Base-by-base conservation (phyloP, 2,888 invertebrate species). In the Drosophila parthenogenetica region DNA sequence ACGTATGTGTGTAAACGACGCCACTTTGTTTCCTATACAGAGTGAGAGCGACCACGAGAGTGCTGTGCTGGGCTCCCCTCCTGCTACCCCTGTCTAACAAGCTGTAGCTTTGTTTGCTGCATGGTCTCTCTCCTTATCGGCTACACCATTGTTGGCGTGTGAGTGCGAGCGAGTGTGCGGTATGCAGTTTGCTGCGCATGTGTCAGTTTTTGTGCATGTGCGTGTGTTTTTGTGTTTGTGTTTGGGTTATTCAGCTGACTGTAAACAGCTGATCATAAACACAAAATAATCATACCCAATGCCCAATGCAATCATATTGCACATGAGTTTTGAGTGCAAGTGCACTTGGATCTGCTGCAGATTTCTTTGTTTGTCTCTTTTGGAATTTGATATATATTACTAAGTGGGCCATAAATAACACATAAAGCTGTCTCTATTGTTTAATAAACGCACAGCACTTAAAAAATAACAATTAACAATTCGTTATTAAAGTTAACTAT, bases 191-290 rank as follows among this genome's bases (percentile, higher is more conserved):
- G 19, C 13, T 59, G 69, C 79, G 76, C 79, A 69, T 74, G 74
- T 29, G 58, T 59, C 43, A 16, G 53, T 29, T 22, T n/a, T 14
- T 7, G 17, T 46, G 16, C 40, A 43, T 7, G 17, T 46, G 16
- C 40, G 46, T 22, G 22, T 22, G 22, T 5, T 5, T 39, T 32
- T 40, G 22, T 5, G 22, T 39, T 32, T 40, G 25, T 25, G 49
- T 45, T 35, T 42, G 42, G 40, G 57, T 50, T 19, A 42, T 77
- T 64, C 67, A 73, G 79, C 75, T 67, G 80, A 76, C 61, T 62
- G 39, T 11, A 16, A 84, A 81, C 79, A 79, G 82, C 79, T 79
- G 79, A 79, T 69, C 62, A 69, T 79, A 75, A 81, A 79, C 82
- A 81, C 37, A 60, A 70, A 60, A 43, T 43, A 43, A 54, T 65